phyloP scores from a whole-genome alignment of 2,113 vertebrate species.

The Rhombomys opimus region DNA sequence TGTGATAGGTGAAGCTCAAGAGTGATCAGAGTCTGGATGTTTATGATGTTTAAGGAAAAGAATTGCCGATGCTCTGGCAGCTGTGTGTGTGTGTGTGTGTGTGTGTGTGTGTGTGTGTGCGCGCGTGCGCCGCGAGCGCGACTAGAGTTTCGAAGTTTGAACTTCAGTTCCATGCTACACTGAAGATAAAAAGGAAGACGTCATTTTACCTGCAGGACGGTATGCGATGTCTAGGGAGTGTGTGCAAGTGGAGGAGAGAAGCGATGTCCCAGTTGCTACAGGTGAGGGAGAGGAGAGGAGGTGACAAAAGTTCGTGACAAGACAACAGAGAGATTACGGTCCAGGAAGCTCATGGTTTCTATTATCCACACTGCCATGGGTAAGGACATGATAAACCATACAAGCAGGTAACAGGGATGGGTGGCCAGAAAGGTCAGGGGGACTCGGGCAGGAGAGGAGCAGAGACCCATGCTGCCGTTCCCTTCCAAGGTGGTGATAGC shows the following conservation, averaged over 20 bases:
- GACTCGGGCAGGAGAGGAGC: not conserved
- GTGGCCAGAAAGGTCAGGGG: not conserved
- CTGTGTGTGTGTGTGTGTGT: too few species aligned
- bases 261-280: not conserved
- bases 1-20: not conserved
- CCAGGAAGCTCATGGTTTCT: not conserved
- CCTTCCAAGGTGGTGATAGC: not conserved
- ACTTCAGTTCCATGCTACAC: not conserved
- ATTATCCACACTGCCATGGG: not conserved
- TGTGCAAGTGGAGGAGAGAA: not conserved
- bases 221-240: not conserved
- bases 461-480: not conserved
- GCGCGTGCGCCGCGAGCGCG: too few species aligned
- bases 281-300: not conserved
- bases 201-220: not conserved
- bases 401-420: not conserved
- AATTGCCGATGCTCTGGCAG: not conserved
- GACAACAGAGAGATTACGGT: not conserved
- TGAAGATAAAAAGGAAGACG: constrained; percentile 10
- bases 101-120: too few species aligned
- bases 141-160: not conserved
- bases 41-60: not conserved
- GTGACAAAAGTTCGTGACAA: not conserved
- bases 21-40: not conserved
- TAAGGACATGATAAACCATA: not conserved